Evolutionary conservation across 2,888 invertebrate species (phyloP).

Genomic region (Polia nebulosa): DNA sequence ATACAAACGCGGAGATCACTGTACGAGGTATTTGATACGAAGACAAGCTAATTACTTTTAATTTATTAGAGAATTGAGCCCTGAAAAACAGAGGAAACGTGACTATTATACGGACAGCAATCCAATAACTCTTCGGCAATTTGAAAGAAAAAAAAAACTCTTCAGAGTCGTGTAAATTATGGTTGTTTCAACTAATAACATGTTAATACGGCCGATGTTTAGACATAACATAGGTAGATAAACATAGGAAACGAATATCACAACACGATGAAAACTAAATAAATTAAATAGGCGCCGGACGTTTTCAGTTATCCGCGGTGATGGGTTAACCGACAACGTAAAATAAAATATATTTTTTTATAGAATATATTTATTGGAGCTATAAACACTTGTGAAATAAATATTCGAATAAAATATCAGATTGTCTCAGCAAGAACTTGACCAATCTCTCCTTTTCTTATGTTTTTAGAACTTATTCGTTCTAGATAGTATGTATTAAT

Average conservation of each 20-base stretch:
- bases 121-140: constrained; percentile 23
- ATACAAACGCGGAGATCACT: not conserved
- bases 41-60: constrained; percentile 14
- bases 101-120: constrained; percentile 2
- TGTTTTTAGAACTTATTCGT: not conserved
- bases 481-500: not conserved
- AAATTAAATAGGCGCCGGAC: constrained; percentile 45
- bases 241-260: constrained; percentile 32
- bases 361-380: constrained; percentile 24
- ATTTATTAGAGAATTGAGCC: constrained; percentile 13
- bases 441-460: not conserved
- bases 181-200: constrained; percentile 21
- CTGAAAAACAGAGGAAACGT: constrained; percentile 7
- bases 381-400: constrained; percentile 8
- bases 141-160: not conserved
- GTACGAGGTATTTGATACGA: not conserved
- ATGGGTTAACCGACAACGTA: constrained; percentile 21
- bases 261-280: constrained; percentile 32
- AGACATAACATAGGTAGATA: constrained; percentile 27
- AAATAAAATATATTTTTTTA: constrained; percentile 23
- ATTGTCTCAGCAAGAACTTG: not conserved
- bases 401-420: not conserved
- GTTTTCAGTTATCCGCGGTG: constrained; percentile 12
- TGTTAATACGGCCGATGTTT: constrained; percentile 10
- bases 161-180: constrained; percentile 32